Percentiles rank a stretch among this genome's conserved stretches.
Evolutionary conservation across 2,888 invertebrate genomes (phyloP).

Genomic region (Parasteatoda lunata): DNA sequence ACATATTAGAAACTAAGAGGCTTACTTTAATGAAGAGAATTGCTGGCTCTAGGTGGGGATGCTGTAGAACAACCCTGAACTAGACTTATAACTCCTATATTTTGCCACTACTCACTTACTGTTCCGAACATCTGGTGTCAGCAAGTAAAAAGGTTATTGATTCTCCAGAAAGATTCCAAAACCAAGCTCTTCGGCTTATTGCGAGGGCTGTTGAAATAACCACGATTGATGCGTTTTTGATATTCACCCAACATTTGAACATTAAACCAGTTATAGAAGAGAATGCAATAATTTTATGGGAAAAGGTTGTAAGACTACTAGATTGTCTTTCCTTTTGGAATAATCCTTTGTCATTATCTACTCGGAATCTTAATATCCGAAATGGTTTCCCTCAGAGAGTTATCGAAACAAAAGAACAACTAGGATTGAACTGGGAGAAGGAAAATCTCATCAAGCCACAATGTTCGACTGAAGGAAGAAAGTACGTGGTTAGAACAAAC

Average conservation of each 20-base stretch:
- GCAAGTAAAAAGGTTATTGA: slow-evolving; percentile 10
- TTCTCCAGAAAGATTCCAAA: slow-evolving; percentile 11
- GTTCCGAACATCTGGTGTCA: slow-evolving; percentile 7
- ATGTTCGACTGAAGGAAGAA: background rate
- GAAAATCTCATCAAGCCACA: slow-evolving; percentile 3
- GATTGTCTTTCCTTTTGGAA: slow-evolving; percentile 11
- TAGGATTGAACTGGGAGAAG: background rate
- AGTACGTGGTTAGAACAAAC: background rate
- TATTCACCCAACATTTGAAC: slow-evolving; percentile 7
- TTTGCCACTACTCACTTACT: slow-evolving; percentile 26
- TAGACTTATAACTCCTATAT: background rate
- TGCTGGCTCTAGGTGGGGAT: slow-evolving; percentile 20
- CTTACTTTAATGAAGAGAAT: slow-evolving; percentile 8
- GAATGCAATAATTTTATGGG: slow-evolving; percentile 15
- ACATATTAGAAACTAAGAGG: background rate
- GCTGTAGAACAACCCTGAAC: slow-evolving; percentile 19
- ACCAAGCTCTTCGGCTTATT: slow-evolving; percentile 11
- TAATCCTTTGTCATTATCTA: background rate
- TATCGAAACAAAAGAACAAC: background rate
- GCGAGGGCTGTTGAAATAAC: slow-evolving; percentile 13
- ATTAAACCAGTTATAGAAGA: slow-evolving; percentile 22
- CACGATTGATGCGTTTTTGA: slow-evolving; percentile 18
- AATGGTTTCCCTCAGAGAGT: slow-evolving; percentile 21
- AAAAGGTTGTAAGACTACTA: slow-evolving; percentile 12
- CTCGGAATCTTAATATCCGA: slow-evolving; percentile 8